Evolutionary conservation across 2,888 invertebrate genomes (phyloP).

Genomic region (Leptinotarsa tumamoca): DNA sequence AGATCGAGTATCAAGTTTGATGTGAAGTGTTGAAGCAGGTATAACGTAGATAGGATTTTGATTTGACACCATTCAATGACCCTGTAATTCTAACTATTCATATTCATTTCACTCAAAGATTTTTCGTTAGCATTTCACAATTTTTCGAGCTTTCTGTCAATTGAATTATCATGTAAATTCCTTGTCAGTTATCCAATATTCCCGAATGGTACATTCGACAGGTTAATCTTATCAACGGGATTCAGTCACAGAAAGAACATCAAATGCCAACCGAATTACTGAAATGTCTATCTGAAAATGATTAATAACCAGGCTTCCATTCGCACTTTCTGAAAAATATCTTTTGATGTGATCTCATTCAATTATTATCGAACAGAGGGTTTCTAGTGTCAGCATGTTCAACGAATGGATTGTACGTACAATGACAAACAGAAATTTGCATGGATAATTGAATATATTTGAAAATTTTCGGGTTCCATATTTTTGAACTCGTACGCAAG

Average conservation of each 20-base stretch:
- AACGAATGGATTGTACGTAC: too few species aligned
- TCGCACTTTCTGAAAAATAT: not conserved
- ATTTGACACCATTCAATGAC: too few species aligned
- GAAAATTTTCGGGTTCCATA: too few species aligned
- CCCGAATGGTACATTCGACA: constrained; percentile 16
- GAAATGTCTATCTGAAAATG: constrained; percentile 14
- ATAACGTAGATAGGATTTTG: too few species aligned
- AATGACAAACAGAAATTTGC: too few species aligned
- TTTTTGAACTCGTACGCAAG: too few species aligned
- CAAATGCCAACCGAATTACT: constrained; percentile 20
- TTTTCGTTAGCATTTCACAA: not conserved
- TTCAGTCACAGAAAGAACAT: constrained; percentile 7
- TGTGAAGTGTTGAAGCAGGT: too few species aligned
- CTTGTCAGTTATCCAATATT: constrained; percentile 12
- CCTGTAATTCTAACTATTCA: not conserved
- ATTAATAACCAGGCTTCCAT: constrained; percentile 1
- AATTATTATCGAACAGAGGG: not conserved
- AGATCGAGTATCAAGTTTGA: too few species aligned
- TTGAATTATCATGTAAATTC: not conserved
- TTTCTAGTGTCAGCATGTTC: too few species aligned
- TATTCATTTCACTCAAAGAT: too few species aligned
- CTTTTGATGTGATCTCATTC: not conserved
- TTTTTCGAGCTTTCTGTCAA: not conserved
- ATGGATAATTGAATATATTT: too few species aligned
- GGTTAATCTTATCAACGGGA: constrained; percentile 22